A percentile compares a stretch with the other conserved stretches of the same genome.
phyloP scores from a whole-genome alignment of 2,797 vertebrate genomes.

The Anguilla pacifica region DNA sequence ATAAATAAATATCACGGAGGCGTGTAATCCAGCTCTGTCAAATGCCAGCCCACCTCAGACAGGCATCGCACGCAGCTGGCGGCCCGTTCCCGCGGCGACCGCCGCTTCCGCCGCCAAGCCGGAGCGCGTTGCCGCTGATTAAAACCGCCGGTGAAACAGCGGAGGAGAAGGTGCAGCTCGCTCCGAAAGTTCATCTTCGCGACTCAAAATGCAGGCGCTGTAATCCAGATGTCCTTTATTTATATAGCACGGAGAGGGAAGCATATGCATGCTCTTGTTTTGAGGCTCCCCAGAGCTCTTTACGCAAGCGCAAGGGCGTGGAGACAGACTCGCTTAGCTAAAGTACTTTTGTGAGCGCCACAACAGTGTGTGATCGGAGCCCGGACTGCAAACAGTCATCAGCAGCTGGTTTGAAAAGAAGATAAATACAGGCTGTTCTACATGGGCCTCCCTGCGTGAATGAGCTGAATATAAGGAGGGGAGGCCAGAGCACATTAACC shows the following conservation, averaged over 20 bases:
- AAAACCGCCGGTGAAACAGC: background rate
- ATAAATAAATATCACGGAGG: background rate
- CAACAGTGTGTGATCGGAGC: background rate
- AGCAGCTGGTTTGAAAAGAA: constrained; percentile 60
- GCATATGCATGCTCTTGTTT: background rate
- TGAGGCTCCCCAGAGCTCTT: background rate
- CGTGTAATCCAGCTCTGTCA: background rate
- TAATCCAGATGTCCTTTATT: background rate
- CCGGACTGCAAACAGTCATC: constrained; percentile 69
- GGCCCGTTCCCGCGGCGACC: background rate
- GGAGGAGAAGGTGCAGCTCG: background rate
- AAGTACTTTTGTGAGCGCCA: background rate
- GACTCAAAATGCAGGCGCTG: background rate
- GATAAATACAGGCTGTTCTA: constrained; percentile 62
- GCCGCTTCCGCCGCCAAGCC: background rate
- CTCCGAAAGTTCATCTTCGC: background rate
- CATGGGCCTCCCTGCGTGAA: constrained; percentile 45
- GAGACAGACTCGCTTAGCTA: background rate
- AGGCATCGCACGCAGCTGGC: background rate
- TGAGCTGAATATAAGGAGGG: constrained; percentile 59
- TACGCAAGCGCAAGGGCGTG: background rate
- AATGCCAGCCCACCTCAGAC: background rate
- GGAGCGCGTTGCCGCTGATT: background rate
- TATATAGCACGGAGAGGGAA: background rate
- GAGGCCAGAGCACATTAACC: constrained; percentile 42